Percentiles rank a stretch among this genome's conserved stretches.
These are phyloP conservation scores for Xiphorhynchus erythropygius DNA, from an alignment of 2,797 vertebrate genomes.

Conservation along the genomic window DNA sequence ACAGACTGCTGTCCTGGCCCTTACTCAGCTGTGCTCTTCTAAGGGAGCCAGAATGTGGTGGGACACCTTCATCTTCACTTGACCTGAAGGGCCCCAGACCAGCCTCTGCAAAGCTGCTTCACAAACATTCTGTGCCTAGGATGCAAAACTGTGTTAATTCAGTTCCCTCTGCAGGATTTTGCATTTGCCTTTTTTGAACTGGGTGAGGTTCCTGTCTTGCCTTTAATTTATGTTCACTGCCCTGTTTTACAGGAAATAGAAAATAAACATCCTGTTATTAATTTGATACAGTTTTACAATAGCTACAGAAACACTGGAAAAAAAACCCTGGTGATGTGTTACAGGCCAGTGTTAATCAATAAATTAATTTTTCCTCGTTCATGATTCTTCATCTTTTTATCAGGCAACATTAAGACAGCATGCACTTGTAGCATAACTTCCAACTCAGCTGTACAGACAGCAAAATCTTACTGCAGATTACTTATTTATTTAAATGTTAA, in stretches of 20 bases:
- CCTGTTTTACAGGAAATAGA: not conserved
- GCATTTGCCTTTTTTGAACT: not conserved
- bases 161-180: rapidly evolving
- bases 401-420: not conserved
- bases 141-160: not conserved
- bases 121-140: not conserved
- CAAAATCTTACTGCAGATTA: not conserved
- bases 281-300: not conserved
- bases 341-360: not conserved
- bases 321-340: rapidly evolving
- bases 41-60: rapidly evolving
- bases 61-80: not conserved
- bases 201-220: rapidly evolving
- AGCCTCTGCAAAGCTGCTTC: not conserved
- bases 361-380: not conserved
- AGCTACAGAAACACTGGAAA: not conserved
- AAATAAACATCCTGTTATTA: not conserved
- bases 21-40: not conserved
- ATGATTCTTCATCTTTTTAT: not conserved
- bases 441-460: not conserved
- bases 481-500: not conserved
- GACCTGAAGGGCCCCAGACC: not conserved
- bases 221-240: rapidly evolving
- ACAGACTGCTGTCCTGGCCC: not conserved
- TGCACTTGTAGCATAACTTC: not conserved